Evolutionary conservation across 2,888 invertebrate genomes (phyloP).

Genomic region (Melangyna quadrimaculata): DNA sequence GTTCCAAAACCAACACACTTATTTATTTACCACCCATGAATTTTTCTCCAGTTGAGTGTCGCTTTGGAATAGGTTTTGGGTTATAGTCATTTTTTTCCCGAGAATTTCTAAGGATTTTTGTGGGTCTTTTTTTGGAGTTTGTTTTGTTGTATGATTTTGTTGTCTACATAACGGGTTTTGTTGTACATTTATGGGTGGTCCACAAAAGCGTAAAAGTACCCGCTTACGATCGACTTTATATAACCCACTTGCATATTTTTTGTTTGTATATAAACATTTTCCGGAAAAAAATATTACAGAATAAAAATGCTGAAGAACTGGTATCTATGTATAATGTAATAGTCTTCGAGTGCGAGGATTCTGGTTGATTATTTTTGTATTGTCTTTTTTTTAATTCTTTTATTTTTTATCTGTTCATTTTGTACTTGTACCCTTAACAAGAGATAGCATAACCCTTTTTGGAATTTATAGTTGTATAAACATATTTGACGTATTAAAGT

Average conservation of each 20-base stretch:
- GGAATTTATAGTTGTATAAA: too few relatives aligned
- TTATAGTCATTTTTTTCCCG: slow-evolving; percentile 39
- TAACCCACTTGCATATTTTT: neutral
- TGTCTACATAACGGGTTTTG: slow-evolving; percentile 2
- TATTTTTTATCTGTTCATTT: too few relatives aligned
- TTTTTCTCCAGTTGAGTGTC: neutral
- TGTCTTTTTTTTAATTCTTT: neutral
- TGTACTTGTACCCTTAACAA: too few relatives aligned
- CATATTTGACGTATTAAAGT: too few relatives aligned
- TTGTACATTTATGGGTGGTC: neutral
- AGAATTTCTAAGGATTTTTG: slow-evolving; percentile 29
- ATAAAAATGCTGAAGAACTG: neutral
- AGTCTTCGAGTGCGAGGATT: neutral
- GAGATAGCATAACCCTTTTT: too few relatives aligned
- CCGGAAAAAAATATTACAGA: neutral
- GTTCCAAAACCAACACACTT: neutral
- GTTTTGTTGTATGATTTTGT: neutral
- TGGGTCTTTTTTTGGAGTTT: neutral
- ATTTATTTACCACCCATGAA: slow-evolving; percentile 17
- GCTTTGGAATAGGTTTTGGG: neutral
- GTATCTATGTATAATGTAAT: too few relatives aligned
- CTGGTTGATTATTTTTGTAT: neutral
- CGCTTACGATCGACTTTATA: slow-evolving; percentile 1
- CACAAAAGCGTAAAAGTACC: slow-evolving; percentile 15
- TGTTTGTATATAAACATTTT: neutral